These are phyloP conservation scores for Papilio xuthus DNA, from an alignment of 1,140 invertebrate genomes.

Conservation along the genomic window DNA sequence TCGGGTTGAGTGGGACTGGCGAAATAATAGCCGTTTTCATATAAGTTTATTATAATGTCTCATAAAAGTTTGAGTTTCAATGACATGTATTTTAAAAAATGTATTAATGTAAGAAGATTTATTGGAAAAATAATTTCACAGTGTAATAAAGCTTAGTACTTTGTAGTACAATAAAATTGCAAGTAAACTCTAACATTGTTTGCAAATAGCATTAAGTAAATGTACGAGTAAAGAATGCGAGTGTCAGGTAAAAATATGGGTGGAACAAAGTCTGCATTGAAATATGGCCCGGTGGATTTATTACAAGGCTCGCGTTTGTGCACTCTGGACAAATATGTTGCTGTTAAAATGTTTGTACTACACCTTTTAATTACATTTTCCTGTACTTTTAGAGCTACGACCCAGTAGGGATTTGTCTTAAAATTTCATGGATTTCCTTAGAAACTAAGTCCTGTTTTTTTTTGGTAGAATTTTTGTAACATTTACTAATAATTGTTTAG, in stretches of 20 bases:
- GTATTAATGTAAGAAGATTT: too few relatives aligned
- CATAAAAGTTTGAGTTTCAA: too few relatives aligned
- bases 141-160: not conserved
- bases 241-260: conserved; percentile 36
- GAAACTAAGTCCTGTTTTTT: not conserved
- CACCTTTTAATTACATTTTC: conserved; percentile 3
- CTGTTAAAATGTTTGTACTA: conserved; percentile 7
- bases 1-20: too few relatives aligned
- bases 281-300: conserved; percentile 32
- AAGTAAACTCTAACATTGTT: conserved; percentile 25
- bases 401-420: not conserved
- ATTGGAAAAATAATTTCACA: not conserved
- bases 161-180: conserved; percentile 21
- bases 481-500: not conserved
- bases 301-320: conserved; percentile 19
- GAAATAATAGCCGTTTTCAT: too few relatives aligned
- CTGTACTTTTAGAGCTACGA: not conserved
- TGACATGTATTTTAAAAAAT: too few relatives aligned
- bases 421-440: not conserved
- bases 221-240: conserved; percentile 34
- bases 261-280: conserved; percentile 31
- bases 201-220: conserved; percentile 32
- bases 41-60: too few relatives aligned
- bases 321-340: conserved; percentile 18
- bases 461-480: not conserved